Conservation (phyloP, 2,888 invertebrate genomes). For the Hipparchia semele region DNA sequence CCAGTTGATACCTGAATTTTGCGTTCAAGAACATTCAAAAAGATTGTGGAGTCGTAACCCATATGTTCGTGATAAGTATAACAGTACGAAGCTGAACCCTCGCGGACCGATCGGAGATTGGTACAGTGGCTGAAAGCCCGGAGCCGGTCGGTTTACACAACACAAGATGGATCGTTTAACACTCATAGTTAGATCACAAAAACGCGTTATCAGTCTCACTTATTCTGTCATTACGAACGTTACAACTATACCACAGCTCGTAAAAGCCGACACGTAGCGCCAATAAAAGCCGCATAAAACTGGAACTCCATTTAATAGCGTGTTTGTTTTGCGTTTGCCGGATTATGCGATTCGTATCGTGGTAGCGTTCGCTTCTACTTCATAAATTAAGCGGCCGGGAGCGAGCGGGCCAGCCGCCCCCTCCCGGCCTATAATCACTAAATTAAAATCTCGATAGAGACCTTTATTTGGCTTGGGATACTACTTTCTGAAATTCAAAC, state of each 20-base stretch:
- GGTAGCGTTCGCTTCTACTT: slow-evolving; percentile 52
- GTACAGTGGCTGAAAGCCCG: slow-evolving; percentile 28
- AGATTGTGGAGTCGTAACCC: not conserved
- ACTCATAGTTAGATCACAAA: slow-evolving; percentile 59
- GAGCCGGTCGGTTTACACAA: slow-evolving; percentile 24
- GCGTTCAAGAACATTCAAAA: no score
- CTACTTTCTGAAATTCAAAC: slow-evolving; percentile 51
- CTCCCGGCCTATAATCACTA: slow-evolving; percentile 59
- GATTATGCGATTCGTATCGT: slow-evolving; percentile 56
- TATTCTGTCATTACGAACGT: slow-evolving; percentile 79
- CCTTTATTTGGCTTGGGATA: slow-evolving; percentile 57
- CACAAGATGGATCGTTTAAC: slow-evolving; percentile 39
- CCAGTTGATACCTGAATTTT: no score
- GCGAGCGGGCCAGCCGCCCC: slow-evolving; percentile 68
- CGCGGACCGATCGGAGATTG: slow-evolving; percentile 34
- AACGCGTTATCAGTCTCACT: slow-evolving; percentile 81
- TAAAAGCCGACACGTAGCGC: slow-evolving; percentile 53
- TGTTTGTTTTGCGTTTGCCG: slow-evolving; percentile 37
- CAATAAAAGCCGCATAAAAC: slow-evolving; percentile 57
- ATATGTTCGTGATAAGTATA: slow-evolving; percentile 29
- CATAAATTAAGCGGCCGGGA: slow-evolving; percentile 61
- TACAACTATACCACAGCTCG: slow-evolving; percentile 72
- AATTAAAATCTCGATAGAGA: slow-evolving; percentile 62
- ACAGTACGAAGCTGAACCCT: slow-evolving; percentile 23
- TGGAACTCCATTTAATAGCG: slow-evolving; percentile 36